A percentile compares a stretch with the other conserved stretches of the same genome.
Evolutionary conservation across 1,140 invertebrate genomes (phyloP).

Genomic region (Listronotus oregonensis): DNA sequence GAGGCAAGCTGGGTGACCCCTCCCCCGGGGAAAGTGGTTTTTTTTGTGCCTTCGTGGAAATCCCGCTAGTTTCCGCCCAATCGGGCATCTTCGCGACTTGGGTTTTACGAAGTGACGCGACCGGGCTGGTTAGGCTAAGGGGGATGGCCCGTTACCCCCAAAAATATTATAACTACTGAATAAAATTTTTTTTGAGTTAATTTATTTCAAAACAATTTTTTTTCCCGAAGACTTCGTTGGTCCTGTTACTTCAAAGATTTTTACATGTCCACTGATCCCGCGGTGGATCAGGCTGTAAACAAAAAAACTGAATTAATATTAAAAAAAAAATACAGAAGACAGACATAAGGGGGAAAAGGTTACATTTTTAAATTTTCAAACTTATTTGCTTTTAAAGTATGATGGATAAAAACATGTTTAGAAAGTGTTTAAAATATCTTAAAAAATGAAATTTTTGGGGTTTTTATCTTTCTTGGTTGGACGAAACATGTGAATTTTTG

Average conservation of each 20-base stretch:
- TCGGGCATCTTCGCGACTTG: constrained; percentile 81
- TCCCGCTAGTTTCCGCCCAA: constrained; percentile 82
- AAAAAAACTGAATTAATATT: constrained; percentile 29
- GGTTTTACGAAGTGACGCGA: constrained; percentile 90
- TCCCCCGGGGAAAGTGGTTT: constrained; percentile 65
- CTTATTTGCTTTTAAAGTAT: too few species aligned
- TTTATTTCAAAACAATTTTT: too few species aligned
- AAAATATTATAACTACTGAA: too few species aligned
- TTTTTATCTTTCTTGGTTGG: too few species aligned
- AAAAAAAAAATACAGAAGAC: too few species aligned
- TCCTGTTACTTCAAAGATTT: constrained; percentile 86
- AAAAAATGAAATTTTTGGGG: too few species aligned
- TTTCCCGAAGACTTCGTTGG: constrained; percentile 64
- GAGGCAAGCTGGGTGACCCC: constrained; percentile 57
- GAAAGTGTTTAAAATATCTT: too few species aligned
- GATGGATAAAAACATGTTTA: too few species aligned
- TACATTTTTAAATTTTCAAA: too few species aligned
- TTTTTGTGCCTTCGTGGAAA: constrained; percentile 67
- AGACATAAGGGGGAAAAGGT: too few species aligned
- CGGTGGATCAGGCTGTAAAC: constrained; percentile 83
- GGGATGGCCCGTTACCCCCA: constrained; percentile 77
- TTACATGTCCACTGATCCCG: constrained; percentile 93
- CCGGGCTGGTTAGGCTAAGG: constrained; percentile 85
- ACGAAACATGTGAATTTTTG: too few species aligned
- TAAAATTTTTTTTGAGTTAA: too few species aligned